phyloP scores from a whole-genome alignment of 2,113 vertebrate genomes.

The Panthera leo region DNA sequence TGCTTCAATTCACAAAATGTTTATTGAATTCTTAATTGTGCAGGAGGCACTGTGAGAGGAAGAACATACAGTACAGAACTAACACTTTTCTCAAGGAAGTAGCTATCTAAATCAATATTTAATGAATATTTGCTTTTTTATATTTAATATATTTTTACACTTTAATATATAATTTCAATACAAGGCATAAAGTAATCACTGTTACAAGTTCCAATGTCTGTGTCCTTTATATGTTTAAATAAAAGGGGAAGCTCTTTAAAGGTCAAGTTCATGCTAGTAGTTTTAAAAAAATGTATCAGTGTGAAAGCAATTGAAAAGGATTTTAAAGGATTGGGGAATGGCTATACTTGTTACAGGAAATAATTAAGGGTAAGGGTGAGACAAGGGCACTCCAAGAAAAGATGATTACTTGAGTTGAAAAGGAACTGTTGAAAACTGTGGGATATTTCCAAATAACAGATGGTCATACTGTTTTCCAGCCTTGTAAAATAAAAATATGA shows the following conservation, averaged over 20 bases:
- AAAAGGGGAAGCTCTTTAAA: slow-evolving; percentile 29
- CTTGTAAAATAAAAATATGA: slow-evolving; percentile 13
- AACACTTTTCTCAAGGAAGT: not conserved
- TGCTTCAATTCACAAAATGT: not conserved
- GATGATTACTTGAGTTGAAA: slow-evolving; percentile 34
- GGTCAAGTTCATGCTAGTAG: not conserved
- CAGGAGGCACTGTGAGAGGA: not conserved
- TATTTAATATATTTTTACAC: not conserved
- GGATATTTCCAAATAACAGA: slow-evolving; percentile 38
- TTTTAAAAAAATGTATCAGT: slow-evolving; percentile 2
- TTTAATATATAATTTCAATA: slow-evolving; percentile 5
- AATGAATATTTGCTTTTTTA: not conserved
- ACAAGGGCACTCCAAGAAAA: slow-evolving; percentile 7
- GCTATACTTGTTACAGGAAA: slow-evolving; percentile 34
- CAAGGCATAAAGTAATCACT: not conserved
- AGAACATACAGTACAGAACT: not conserved
- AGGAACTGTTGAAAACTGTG: not conserved
- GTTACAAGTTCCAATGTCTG: not conserved
- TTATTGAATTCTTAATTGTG: not conserved
- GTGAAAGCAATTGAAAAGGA: slow-evolving; percentile 43
- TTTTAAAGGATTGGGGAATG: slow-evolving; percentile 37
- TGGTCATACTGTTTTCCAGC: not conserved
- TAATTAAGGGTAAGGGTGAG: slow-evolving; percentile 25
- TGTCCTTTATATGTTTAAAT: not conserved
- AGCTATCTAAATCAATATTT: not conserved